Percentiles rank a stretch among this genome's conserved stretches.
Evolutionary conservation across 2,113 vertebrate genomes (phyloP).

Genomic region (Panurus biarmicus): DNA sequence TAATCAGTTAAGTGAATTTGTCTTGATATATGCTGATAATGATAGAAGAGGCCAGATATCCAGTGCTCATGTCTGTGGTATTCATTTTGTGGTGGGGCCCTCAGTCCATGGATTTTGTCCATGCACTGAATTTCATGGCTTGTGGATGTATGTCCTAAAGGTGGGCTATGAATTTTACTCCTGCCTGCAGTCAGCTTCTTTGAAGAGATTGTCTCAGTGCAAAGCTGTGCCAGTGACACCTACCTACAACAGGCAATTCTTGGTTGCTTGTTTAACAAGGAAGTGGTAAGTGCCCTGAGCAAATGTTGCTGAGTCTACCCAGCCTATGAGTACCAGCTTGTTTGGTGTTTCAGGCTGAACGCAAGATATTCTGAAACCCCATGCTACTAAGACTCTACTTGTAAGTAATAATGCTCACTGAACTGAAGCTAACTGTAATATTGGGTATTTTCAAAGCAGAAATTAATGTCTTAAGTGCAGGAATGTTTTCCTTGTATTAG

Average conservation of each 20-base stretch:
- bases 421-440: neutral
- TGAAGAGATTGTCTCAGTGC: neutral
- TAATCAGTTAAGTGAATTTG: neutral
- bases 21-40: neutral
- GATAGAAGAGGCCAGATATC: neutral
- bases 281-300: neutral
- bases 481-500: neutral
- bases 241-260: neutral
- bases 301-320: neutral
- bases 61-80: neutral
- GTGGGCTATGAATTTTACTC: neutral
- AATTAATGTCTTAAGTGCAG: neutral
- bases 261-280: neutral
- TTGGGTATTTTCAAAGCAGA: neutral
- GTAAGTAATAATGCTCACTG: neutral
- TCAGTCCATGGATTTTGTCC: neutral
- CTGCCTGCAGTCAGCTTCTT: neutral
- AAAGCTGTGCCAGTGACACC: neutral
- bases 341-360: neutral
- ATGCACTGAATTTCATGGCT: neutral
- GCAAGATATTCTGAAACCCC: neutral
- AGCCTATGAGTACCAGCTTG: neutral
- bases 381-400: neutral
- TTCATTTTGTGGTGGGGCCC: neutral
- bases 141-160: neutral